These are phyloP conservation scores for Zoanthus gigantus DNA, from an alignment of 92 coral and sea anemone species.

Conservation along the genomic window DNA sequence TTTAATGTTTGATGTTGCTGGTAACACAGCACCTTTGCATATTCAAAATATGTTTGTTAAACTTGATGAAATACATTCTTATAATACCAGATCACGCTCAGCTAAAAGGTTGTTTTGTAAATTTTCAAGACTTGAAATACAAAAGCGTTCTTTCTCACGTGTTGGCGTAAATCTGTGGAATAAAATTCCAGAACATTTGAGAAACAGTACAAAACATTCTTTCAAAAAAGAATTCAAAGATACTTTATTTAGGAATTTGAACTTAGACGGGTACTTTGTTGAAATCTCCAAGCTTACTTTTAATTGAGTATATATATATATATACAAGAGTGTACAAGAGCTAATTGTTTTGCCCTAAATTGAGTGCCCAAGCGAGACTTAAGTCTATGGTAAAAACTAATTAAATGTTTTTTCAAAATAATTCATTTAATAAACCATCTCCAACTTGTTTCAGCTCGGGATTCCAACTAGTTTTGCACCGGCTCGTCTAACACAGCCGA, in stretches of 20 bases:
- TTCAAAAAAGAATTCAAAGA: constrained; percentile 17
- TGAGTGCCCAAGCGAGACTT: no score
- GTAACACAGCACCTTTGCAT: neutral
- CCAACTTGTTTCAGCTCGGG: no score
- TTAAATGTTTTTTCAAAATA: no score
- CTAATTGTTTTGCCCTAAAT: no score
- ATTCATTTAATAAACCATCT: no score
- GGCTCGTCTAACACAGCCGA: no score
- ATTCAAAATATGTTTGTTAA: neutral
- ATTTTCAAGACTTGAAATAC: constrained; percentile 35
- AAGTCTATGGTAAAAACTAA: no score
- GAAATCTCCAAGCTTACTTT: no score
- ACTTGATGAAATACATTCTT: neutral
- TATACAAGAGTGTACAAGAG: no score
- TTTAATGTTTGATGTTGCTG: constrained; percentile 33
- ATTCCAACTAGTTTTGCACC: no score
- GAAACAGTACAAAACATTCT: neutral
- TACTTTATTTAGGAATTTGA: neutral
- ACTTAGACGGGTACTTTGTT: no score
- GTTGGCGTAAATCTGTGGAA: constrained; percentile 29
- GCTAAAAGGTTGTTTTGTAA: constrained; percentile 31
- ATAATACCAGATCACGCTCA: constrained; percentile 28
- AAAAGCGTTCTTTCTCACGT: neutral
- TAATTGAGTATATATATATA: no score
- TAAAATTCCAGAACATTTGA: constrained; percentile 23